phyloP scores from a whole-genome alignment of 2,113 vertebrate species.

The Artemisiospiza belli region DNA sequence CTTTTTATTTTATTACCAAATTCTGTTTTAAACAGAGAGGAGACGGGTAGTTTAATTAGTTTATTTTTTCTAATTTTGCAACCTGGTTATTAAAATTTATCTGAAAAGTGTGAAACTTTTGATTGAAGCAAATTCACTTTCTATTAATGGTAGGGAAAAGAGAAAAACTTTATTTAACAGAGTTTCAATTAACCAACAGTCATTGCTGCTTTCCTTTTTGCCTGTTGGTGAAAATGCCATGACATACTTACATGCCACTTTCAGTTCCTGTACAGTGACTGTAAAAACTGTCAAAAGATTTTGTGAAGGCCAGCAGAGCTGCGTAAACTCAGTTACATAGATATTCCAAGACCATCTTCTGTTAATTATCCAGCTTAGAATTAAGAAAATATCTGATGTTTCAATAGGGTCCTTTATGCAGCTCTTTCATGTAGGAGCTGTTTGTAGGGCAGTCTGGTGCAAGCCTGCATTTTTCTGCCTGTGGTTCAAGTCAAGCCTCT shows the following conservation, averaged over 20 bases:
- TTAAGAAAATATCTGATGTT: neutral
- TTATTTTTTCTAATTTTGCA: neutral
- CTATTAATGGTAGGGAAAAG: neutral
- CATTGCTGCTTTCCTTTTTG: neutral
- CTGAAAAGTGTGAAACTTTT: neutral
- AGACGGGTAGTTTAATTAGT: neutral
- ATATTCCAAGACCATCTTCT: neutral
- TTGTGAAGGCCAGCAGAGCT: neutral
- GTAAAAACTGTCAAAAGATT: neutral
- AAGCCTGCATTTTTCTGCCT: neutral
- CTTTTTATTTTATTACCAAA: neutral
- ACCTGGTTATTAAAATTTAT: neutral
- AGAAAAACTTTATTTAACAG: neutral
- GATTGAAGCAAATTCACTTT: neutral
- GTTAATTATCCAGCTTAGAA: neutral
- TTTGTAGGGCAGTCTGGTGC: neutral
- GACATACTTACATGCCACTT: neutral
- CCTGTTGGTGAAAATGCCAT: neutral
- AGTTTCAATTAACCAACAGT: neutral
- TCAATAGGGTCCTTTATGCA: neutral
- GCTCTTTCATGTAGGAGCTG: neutral
- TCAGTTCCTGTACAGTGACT: neutral
- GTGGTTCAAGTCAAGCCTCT: neutral
- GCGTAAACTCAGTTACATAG: neutral
- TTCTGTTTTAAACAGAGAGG: neutral